These are phyloP conservation scores for Sylvietta virens DNA, from an alignment of 2,113 vertebrate genomes.

Conservation along the genomic window DNA sequence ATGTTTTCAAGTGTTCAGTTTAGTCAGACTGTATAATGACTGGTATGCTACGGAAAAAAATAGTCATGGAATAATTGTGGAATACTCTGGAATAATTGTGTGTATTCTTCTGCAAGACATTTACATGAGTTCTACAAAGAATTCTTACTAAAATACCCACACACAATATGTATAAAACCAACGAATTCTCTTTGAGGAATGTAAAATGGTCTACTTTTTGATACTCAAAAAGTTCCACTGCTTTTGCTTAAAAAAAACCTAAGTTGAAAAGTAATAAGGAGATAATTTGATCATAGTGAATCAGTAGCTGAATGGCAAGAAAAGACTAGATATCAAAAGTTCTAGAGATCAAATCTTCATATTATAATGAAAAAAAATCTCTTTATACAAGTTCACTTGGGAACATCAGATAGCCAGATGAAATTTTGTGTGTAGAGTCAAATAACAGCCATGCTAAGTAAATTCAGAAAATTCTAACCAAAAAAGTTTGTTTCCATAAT, in stretches of 20 bases:
- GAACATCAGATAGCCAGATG: neutral
- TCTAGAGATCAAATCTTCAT: neutral
- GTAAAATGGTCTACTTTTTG: neutral
- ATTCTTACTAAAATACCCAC: neutral
- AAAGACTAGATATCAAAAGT: neutral
- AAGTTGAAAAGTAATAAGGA: neutral
- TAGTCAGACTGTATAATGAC: neutral
- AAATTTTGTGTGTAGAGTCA: neutral
- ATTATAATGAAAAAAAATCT: neutral
- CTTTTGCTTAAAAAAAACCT: neutral
- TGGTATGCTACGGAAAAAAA: neutral
- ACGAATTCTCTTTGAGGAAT: neutral
- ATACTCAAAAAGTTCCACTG: neutral
- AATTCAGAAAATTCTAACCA: neutral
- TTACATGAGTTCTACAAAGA: neutral
- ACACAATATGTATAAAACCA: neutral
- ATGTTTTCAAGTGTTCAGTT: neutral
- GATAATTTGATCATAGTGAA: neutral
- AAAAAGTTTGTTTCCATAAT: neutral
- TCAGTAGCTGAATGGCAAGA: neutral
- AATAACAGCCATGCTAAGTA: neutral
- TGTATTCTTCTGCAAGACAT: neutral
- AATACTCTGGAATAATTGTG: neutral
- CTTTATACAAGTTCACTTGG: neutral
- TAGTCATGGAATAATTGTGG: too few relatives aligned